A percentile compares a stretch with the other conserved stretches of the same genome.
These are phyloP conservation scores for Brachyptera risi DNA, from an alignment of 2,888 invertebrate species.

Conservation along the genomic window DNA sequence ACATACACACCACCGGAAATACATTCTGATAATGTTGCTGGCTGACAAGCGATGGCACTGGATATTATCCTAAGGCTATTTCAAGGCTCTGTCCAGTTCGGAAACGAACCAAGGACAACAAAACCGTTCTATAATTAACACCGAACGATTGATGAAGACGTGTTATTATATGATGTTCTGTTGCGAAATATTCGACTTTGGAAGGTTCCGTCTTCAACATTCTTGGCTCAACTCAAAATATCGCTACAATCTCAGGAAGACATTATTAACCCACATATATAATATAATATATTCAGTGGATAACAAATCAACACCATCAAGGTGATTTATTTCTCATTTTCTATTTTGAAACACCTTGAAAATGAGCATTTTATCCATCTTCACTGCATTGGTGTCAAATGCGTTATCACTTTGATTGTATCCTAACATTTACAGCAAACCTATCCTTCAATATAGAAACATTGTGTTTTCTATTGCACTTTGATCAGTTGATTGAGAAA, in stretches of 20 bases:
- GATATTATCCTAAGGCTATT: not conserved
- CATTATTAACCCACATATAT: conserved; percentile 8
- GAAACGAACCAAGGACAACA: conserved; percentile 6
- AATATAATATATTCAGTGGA: not conserved
- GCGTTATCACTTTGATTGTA: too few relatives aligned
- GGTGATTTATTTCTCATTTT: too few relatives aligned
- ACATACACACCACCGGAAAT: conserved; percentile 8
- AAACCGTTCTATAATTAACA: conserved; percentile 14
- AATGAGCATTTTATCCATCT: too few relatives aligned
- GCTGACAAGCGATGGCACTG: conserved; percentile 3
- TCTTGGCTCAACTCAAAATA: conserved; percentile 7
- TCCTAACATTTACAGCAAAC: too few relatives aligned
- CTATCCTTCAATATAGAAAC: too few relatives aligned
- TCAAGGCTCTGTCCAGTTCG: conserved; percentile 11
- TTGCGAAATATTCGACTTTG: conserved; percentile 9
- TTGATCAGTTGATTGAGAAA: too few relatives aligned
- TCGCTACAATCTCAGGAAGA: not conserved
- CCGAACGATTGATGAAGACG: conserved; percentile 17
- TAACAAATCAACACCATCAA: conserved; percentile 1
- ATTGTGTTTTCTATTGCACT: too few relatives aligned
- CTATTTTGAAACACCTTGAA: too few relatives aligned
- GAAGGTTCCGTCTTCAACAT: conserved; percentile 10
- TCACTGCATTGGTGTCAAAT: not conserved
- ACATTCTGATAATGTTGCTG: not conserved
- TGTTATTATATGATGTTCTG: not conserved